These are phyloP conservation scores for Buphagus erythrorhynchus DNA, from an alignment of 2,797 vertebrate genomes.

Conservation along the genomic window DNA sequence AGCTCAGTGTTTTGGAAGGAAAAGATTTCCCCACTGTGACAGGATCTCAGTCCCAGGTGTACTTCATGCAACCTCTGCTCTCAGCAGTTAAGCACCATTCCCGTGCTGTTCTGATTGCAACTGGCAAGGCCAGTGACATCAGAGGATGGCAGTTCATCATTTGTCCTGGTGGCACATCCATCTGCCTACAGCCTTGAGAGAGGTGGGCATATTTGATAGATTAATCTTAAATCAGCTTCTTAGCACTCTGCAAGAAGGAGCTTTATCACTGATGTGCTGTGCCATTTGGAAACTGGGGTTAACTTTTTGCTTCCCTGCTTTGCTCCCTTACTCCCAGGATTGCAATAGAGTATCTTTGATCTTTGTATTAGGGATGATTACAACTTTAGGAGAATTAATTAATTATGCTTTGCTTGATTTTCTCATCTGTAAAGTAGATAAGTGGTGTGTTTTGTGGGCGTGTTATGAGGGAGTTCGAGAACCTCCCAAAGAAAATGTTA, in stretches of 20 bases:
- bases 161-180: not conserved
- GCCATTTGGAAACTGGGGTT: not conserved
- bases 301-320: not conserved
- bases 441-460: not conserved
- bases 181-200: not conserved
- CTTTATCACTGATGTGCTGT: not conserved
- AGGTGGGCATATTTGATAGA: not conserved
- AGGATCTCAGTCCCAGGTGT: not conserved
- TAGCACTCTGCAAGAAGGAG: not conserved
- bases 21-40: not conserved
- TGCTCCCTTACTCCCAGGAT: not conserved
- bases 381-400: conserved; percentile 17
- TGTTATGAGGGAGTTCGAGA: not conserved
- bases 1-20: not conserved
- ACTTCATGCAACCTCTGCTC: not conserved
- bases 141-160: not conserved
- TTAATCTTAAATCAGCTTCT: not conserved
- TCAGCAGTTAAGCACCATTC: not conserved
- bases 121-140: not conserved
- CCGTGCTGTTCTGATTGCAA: not conserved
- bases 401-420: conserved; percentile 2
- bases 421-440: not conserved
- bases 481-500: not conserved
- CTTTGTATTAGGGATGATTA: conserved; percentile 8
- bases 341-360: not conserved